Evolutionary conservation across 2,888 invertebrate genomes (phyloP), one percentile per base, ranked within the genome.

Genomic region (Patella pellucida): DNA sequence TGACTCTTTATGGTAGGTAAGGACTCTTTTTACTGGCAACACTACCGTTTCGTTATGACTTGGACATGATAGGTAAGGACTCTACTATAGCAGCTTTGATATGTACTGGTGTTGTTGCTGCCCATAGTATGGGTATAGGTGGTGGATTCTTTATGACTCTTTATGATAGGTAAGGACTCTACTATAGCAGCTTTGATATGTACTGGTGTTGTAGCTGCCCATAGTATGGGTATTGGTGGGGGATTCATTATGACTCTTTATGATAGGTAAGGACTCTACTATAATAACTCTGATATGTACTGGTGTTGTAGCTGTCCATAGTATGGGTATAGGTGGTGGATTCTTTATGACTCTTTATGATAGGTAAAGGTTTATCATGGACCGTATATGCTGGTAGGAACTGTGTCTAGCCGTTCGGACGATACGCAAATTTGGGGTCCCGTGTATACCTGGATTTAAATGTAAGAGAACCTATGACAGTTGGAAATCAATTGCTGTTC

Each of bases 211-310:
- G 93, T 94, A 31, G 93, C 94, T 81, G 95, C 95, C 74, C 95
- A 95, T 87, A 92, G 93, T 83, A 94, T 94, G 70, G 94, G 95
- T 27, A 92, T 96, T 54, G 95, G 95, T 87, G 95, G 95, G 90
- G 91, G 93, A 31, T 84, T 83, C 80, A 85, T 87, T 76, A 86
- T 86, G 85, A 85, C 84, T 27, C 81, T 87, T 16, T 86, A 85
- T 77, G 82, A 85, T 80, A 85, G 82, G 86, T 86, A 76, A 31
- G 71, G 7, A 9, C 2, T 41, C 9, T 41, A n/a, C 95, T 56
- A 93, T 94, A 76, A 94, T 94, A 68, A 93, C 94, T 73, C 93
- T 94, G 41, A 92, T 96, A 78, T 96, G 96, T 90, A 93, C 95
- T 85, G 93, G 94, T 68, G 94, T 95, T 54, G 93, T 94, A 31